Evolutionary conservation across 2,797 vertebrate genomes (phyloP).

Genomic region (Triplophysa yarkandensis): DNA sequence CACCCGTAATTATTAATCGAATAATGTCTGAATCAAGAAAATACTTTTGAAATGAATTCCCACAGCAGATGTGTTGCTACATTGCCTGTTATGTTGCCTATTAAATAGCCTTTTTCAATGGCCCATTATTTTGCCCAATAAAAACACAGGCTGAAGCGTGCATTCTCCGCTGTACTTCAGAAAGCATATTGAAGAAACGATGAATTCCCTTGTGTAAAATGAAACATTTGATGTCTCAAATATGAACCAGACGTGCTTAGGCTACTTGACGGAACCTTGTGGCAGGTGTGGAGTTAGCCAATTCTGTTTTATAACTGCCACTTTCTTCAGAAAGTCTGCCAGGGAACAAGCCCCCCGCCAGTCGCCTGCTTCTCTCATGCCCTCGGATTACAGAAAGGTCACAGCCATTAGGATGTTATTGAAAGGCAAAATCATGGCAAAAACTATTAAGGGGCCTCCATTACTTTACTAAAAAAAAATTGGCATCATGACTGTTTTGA

Average conservation of each 20-base stretch:
- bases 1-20: slow-evolving; percentile 70
- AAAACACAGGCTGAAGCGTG: slow-evolving; percentile 72
- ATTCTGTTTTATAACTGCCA: slow-evolving; percentile 73
- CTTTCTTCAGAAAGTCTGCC: slow-evolving; percentile 79
- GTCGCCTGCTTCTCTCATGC: slow-evolving; percentile 63
- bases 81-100: slow-evolving; percentile 81
- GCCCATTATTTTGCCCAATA: slow-evolving; percentile 83
- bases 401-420: slow-evolving; percentile 67
- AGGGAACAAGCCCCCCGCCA: slow-evolving; percentile 64
- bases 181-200: slow-evolving; percentile 76
- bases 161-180: slow-evolving; percentile 62
- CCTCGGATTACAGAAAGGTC: slow-evolving; percentile 72
- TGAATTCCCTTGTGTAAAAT: slow-evolving; percentile 79
- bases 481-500: too few species aligned
- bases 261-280: slow-evolving; percentile 56
- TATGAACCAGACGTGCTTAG: slow-evolving; percentile 74
- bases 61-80: slow-evolving; percentile 82
- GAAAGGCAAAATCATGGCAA: slow-evolving; percentile 50
- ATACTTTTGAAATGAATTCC: slow-evolving; percentile 78
- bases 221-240: slow-evolving; percentile 80
- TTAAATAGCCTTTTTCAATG: slow-evolving; percentile 82
- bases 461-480: slow-evolving; percentile 12
- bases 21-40: slow-evolving; percentile 67
- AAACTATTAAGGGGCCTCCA: slow-evolving; percentile 27
- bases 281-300: slow-evolving; percentile 80